Evolutionary conservation across 2,888 invertebrate genomes (phyloP).

Genomic region (Cryptus viduatorius): DNA sequence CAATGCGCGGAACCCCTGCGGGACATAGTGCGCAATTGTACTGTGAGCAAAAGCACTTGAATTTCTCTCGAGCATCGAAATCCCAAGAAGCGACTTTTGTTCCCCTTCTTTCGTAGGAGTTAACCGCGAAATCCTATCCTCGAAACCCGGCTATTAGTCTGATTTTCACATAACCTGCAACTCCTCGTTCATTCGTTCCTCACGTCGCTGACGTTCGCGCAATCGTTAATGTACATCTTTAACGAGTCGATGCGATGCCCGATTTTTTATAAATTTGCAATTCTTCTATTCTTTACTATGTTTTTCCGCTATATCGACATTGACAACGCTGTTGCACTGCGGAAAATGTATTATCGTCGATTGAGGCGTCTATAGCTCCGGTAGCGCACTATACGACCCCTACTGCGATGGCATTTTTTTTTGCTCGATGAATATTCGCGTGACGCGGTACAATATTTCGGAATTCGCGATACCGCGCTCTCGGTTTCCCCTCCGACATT

Average conservation of each 20-base stretch:
- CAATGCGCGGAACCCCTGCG: neutral
- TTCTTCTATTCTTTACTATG: no score
- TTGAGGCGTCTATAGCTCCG: no score
- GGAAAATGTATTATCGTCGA: no score
- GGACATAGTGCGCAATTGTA: neutral
- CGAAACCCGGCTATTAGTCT: neutral
- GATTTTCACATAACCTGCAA: conserved; percentile 10
- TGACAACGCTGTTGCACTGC: no score
- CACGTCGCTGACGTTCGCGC: neutral
- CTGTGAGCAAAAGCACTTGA: conserved; percentile 45
- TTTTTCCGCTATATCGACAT: no score
- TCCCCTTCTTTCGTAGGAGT: conserved; percentile 23
- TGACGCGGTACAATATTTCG: conserved; percentile 34
- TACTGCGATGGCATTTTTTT: conserved; percentile 1
- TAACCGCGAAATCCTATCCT: conserved; percentile 36
- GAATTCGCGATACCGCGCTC: conserved; percentile 22
- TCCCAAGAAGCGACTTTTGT: conserved; percentile 42
- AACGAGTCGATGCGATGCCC: no score
- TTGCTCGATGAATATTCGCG: conserved; percentile 36
- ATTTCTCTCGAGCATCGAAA: conserved; percentile 33
- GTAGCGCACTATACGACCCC: no score
- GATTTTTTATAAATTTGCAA: no score
- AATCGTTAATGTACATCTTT: neutral
- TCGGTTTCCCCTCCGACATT: neutral
- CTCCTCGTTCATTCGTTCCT: neutral